These are phyloP conservation scores for Echinops telfairi DNA, from an alignment of 2,113 vertebrate genomes.

Conservation along the genomic window DNA sequence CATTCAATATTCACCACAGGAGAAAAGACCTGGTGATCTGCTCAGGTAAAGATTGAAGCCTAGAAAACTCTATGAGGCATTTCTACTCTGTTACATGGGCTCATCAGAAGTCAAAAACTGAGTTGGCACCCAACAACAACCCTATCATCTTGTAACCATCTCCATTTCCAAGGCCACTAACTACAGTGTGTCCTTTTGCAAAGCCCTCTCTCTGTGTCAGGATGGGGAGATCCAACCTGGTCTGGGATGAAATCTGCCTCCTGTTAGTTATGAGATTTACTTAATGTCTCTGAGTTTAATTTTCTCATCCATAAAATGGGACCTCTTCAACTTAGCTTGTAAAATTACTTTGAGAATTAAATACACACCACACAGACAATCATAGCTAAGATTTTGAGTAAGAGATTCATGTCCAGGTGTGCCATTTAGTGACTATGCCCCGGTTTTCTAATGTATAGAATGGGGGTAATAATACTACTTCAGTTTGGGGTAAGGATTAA, in stretches of 20 bases:
- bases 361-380: no score
- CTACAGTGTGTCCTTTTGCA: not conserved
- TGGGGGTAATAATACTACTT: not conserved
- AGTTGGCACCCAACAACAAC: not conserved
- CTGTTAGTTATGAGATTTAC: not conserved
- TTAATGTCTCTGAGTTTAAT: not conserved
- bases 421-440: slow-evolving; percentile 5
- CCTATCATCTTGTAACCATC: not conserved
- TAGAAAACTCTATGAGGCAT: no score
- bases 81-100: not conserved
- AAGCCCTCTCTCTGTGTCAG: not conserved
- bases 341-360: not conserved
- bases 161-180: not conserved
- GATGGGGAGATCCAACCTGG: not conserved
- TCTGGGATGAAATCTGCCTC: not conserved
- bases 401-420: not conserved
- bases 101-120: not conserved
- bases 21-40: not conserved
- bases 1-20: no score
- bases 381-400: not conserved
- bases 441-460: slow-evolving; percentile 13
- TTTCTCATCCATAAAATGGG: not conserved
- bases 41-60: no score
- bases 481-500: not conserved
- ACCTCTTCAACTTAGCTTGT: not conserved